A percentile compares a stretch with the other conserved stretches of the same genome.
Evolutionary conservation across 1,140 invertebrate species (phyloP).

Genomic region (Aphidius gifuensis): DNA sequence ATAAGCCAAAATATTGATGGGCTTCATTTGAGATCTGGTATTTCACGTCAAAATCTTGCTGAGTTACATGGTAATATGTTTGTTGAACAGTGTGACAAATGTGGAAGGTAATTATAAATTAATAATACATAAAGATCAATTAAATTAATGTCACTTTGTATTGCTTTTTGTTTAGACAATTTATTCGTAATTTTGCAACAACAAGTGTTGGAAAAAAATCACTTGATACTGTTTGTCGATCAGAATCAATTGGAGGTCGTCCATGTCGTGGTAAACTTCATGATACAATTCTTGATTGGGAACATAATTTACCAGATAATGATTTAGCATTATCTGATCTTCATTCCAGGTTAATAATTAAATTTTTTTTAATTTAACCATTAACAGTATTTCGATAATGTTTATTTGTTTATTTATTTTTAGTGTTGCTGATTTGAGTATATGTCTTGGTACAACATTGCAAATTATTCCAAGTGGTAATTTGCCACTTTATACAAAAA

Average conservation of each 20-base stretch:
- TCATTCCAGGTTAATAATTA: conserved; percentile 70
- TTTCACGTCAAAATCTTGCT: conserved; percentile 75
- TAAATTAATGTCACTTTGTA: conserved; percentile 8
- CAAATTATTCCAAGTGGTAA: conserved; percentile 97
- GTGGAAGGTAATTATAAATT: conserved; percentile 66
- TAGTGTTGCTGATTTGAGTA: conserved; percentile 85
- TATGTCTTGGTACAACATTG: conserved; percentile 92
- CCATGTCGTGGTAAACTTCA: conserved; percentile 81
- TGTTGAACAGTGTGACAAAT: conserved; percentile 88
- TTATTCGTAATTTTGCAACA: conserved; percentile 74
- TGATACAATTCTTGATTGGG: conserved; percentile 98
- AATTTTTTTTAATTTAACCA: background rate
- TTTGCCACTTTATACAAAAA: conserved; percentile 84
- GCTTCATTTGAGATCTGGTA: conserved; percentile 86
- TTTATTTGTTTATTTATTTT: conserved; percentile 32
- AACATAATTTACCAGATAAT: conserved; percentile 86
- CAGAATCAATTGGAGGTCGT: conserved; percentile 60
- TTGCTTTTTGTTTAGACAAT: conserved; percentile 64
- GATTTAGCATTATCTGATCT: conserved; percentile 84
- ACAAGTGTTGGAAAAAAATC: conserved; percentile 89
- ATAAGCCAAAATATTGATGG: conserved; percentile 99
- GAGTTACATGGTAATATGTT: conserved; percentile 99
- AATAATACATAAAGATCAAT: conserved; percentile 4
- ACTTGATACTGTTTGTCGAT: conserved; percentile 74
- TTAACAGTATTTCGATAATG: background rate